phyloP scores from a whole-genome alignment of 2,888 invertebrate species.

The Coenonympha arcania region DNA sequence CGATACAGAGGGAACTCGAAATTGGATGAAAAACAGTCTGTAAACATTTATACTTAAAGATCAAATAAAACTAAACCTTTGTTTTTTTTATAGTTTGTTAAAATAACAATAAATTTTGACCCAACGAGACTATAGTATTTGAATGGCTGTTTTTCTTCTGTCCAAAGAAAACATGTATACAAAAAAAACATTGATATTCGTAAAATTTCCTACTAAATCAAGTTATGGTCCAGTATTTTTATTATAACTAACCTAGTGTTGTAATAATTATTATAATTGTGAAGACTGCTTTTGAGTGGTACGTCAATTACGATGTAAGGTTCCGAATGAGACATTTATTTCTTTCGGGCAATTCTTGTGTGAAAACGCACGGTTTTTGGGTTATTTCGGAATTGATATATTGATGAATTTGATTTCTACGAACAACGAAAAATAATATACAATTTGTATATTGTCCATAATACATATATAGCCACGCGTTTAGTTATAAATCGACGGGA shows the following conservation, averaged over 20 bases:
- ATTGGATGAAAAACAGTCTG: too few relatives aligned
- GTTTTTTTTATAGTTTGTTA: too few relatives aligned
- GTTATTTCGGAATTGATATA: background rate
- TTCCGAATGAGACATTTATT: conserved; percentile 38
- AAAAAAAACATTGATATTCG: conserved; percentile 20
- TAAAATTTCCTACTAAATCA: conserved; percentile 65
- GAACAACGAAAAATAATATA: too few relatives aligned
- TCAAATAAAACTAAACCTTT: too few relatives aligned
- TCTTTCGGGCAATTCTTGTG: conserved; percentile 32
- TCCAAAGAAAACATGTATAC: background rate
- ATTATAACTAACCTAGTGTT: conserved; percentile 51
- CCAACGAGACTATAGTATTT: too few relatives aligned
- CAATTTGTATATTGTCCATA: too few relatives aligned
- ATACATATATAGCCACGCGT: too few relatives aligned
- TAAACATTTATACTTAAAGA: too few relatives aligned
- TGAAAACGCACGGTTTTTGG: background rate
- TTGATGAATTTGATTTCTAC: too few relatives aligned
- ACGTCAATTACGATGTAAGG: conserved; percentile 56
- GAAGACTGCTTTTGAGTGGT: conserved; percentile 69
- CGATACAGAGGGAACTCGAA: too few relatives aligned
- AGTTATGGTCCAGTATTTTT: conserved; percentile 71
- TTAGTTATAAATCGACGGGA: too few relatives aligned
- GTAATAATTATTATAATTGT: conserved; percentile 41
- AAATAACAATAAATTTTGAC: too few relatives aligned
- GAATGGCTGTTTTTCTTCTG: background rate